A percentile compares a stretch with the other conserved stretches of the same genome.
Conservation (phyloP, 2,888 invertebrate species). For the Brenthis ino region DNA sequence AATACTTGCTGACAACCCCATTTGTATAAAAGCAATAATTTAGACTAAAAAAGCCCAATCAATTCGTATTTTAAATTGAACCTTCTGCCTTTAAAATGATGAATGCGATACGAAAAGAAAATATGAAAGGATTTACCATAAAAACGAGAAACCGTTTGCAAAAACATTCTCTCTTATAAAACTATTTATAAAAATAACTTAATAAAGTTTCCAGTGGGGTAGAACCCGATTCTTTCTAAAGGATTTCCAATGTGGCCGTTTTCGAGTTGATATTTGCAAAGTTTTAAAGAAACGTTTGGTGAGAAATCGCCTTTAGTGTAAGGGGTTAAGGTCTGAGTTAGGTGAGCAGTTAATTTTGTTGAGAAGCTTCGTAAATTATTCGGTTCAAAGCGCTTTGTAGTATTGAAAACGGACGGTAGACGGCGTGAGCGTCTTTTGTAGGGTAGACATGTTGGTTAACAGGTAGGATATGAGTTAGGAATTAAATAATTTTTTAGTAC, state of each 20-base stretch:
- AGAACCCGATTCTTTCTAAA: slow-evolving; percentile 30
- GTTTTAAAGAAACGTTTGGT: not conserved
- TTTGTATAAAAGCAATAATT: too few species aligned
- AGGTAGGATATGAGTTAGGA: slow-evolving; percentile 7
- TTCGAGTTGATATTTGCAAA: slow-evolving; percentile 31
- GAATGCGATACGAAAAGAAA: too few species aligned
- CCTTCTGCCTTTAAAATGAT: too few species aligned
- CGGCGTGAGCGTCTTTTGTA: slow-evolving; percentile 34
- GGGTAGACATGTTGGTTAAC: slow-evolving; percentile 4
- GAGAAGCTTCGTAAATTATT: slow-evolving; percentile 43
- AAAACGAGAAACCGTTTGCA: not conserved
- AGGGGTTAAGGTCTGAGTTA: slow-evolving; percentile 13
- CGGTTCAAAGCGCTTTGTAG: slow-evolving; percentile 42
- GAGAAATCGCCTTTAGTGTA: slow-evolving; percentile 18
- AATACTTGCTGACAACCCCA: too few species aligned
- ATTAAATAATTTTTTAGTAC: not conserved
- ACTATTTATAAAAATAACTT: slow-evolving; percentile 32
- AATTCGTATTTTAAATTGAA: too few species aligned
- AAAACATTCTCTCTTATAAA: not conserved
- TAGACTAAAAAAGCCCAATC: too few species aligned
- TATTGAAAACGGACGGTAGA: slow-evolving; percentile 34
- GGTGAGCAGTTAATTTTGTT: slow-evolving; percentile 30
- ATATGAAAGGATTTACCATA: too few species aligned
- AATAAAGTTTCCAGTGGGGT: slow-evolving; percentile 25
- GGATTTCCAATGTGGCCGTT: slow-evolving; percentile 39